Percentiles rank a stretch among this genome's conserved stretches.
Evolutionary conservation across 2,888 invertebrate species (phyloP).

Genomic region (Pristionchus arcanus): DNA sequence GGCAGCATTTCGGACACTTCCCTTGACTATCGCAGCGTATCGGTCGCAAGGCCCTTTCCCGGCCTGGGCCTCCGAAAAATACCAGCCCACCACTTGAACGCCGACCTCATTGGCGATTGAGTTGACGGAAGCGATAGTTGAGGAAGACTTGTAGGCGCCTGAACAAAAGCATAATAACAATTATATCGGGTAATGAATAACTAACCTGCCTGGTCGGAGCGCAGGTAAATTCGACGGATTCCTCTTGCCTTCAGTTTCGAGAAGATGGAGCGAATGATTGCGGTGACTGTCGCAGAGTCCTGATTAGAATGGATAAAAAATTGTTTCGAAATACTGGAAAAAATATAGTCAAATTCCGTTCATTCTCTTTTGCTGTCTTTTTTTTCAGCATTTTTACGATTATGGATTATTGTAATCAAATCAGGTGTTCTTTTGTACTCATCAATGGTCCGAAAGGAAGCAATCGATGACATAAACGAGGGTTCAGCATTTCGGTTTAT

Average conservation of each 20-base stretch:
- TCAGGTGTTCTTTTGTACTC: too few relatives aligned
- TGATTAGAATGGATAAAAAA: background rate
- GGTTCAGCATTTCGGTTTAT: too few relatives aligned
- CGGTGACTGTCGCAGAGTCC: background rate
- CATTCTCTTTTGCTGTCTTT: too few relatives aligned
- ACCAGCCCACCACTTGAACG: background rate
- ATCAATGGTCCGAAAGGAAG: too few relatives aligned
- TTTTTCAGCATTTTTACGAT: background rate
- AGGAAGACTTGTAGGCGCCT: background rate
- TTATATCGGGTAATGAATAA: background rate
- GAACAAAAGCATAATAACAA: background rate
- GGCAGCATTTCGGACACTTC: background rate
- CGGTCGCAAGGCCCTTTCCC: slow-evolving; percentile 25
- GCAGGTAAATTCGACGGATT: background rate
- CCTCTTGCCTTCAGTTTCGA: background rate
- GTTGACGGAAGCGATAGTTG: background rate
- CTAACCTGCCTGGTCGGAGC: background rate
- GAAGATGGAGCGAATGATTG: background rate
- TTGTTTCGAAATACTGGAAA: too few relatives aligned
- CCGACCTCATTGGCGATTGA: background rate
- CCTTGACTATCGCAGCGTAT: background rate
- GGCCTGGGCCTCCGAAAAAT: background rate
- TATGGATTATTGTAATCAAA: background rate
- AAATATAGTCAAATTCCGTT: too few relatives aligned
- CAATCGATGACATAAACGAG: too few relatives aligned